Evolutionary conservation across 2,888 invertebrate genomes (phyloP), one percentile per base, ranked within the genome.

Genomic region (Eueremaeus valkanovi): DNA sequence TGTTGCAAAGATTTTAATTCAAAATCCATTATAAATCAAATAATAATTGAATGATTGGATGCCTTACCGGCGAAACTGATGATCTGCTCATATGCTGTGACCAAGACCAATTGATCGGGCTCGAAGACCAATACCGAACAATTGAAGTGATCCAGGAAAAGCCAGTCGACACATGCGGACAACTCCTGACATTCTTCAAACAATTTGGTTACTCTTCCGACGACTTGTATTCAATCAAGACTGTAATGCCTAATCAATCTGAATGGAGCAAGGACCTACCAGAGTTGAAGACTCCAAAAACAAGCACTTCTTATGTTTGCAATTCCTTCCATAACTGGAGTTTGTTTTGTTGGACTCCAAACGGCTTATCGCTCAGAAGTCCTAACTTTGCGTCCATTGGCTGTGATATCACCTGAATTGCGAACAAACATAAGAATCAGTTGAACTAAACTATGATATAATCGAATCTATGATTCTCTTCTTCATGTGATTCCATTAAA

Each of bases 111-210:
- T n/a, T n/a, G 21, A 61, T 42, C 72, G n/a, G 76, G 76, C 40
- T 74, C 73, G 40, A 76, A 76, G 6, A 76, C 74, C 51, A 76
- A 76, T 29, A 76, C 70, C 3, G 76, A 74, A 45, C 74, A 74
- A 36, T 74, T 74, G 42, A 76, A 76, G 45, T 74, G 27, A 63
- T 76, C 76, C 0, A 70, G 74, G 45, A 74, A 74, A 3, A 75
- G 33, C 40, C 58, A 74, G 36, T 76, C 76, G n/a, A 76, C 74
- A 55, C 58, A 68, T 1, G 76, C 76, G 5, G 76, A 75, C 24
- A 76, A 36, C 31, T 76, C 76, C 27, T 24, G 11, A 61, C 55
- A 70, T 40, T 76, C 74, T 5, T 51, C 24, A 31, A 76, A 74
- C 2, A 76, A 13, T 72, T 76, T 72, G 2, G 74, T 74, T 13